Conservation (phyloP, 2,888 invertebrate genomes). For the Leuctra nigra region DNA sequence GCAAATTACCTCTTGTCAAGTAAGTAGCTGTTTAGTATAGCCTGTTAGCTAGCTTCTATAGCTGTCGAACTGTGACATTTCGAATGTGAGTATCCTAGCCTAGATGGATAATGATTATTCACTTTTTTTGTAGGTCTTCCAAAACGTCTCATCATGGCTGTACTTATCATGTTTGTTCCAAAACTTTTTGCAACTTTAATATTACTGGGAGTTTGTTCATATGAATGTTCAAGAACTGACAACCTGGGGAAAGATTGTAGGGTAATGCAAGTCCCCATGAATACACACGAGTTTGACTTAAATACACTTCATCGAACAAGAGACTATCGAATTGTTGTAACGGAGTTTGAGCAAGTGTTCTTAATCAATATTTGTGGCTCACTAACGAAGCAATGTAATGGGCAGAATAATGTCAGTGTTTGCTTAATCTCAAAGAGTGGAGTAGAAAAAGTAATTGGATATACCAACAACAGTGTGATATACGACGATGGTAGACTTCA, state of each 20-base stretch:
- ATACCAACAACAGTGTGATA: background rate
- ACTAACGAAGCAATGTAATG: conserved; percentile 8
- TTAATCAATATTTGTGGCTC: conserved; percentile 10
- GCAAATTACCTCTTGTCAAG: too few species aligned
- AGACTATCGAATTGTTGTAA: background rate
- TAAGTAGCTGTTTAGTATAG: too few species aligned
- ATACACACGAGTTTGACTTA: conserved; percentile 2
- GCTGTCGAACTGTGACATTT: too few species aligned
- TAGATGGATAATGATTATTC: too few species aligned
- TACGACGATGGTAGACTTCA: conserved; percentile 5
- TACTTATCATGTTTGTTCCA: too few species aligned
- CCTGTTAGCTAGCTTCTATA: too few species aligned
- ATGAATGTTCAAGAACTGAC: background rate
- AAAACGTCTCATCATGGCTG: too few species aligned
- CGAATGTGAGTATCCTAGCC: too few species aligned
- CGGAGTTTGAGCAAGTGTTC: background rate
- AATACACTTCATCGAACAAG: background rate
- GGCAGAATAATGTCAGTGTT: conserved; percentile 7
- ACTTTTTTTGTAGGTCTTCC: too few species aligned
- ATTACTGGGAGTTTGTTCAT: background rate
- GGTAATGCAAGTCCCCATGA: conserved; percentile 5
- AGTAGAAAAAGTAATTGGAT: conserved; percentile 4
- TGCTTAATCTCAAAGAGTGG: conserved; percentile 1
- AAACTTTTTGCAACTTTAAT: background rate
- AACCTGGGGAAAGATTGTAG: conserved; percentile 5